Conservation (phyloP, 1,140 invertebrate genomes). For the Eurosta solidaginis region DNA sequence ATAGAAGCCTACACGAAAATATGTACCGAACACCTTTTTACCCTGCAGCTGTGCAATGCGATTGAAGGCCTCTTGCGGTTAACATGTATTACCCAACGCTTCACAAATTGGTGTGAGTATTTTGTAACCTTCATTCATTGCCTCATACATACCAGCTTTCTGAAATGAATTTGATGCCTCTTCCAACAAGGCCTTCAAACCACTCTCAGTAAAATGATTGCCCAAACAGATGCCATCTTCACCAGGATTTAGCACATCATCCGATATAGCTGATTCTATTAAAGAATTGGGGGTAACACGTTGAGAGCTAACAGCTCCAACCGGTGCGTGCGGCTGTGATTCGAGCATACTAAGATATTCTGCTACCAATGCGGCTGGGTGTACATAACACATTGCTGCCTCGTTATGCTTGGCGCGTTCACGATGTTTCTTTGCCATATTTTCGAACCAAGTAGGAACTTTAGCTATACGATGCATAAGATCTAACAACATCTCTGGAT, state of each 20-base stretch:
- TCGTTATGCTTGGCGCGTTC: conserved; percentile 90
- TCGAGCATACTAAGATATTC: conserved; percentile 91
- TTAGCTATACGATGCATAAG: too few species aligned
- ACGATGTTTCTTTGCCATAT: conserved; percentile 94
- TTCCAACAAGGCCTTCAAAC: conserved; percentile 81
- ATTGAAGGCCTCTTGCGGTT: conserved; percentile 81
- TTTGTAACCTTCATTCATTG: conserved; percentile 93
- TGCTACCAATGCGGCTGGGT: conserved; percentile 90
- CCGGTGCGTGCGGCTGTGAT: conserved; percentile 74
- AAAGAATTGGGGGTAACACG: conserved; percentile 88
- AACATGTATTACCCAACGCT: conserved; percentile 86
- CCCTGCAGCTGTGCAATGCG: conserved; percentile 84
- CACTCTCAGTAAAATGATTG: conserved; percentile 88
- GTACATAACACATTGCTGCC: conserved; percentile 94
- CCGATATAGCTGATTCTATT: conserved; percentile 93
- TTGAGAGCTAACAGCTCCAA: conserved; percentile 84
- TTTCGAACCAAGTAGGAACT: conserved; percentile 93
- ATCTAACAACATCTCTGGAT: too few species aligned
- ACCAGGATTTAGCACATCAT: conserved; percentile 79
- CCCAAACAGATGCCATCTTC: conserved; percentile 88
- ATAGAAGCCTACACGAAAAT: conserved; percentile 96
- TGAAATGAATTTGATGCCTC: conserved; percentile 89
- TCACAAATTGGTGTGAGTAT: conserved; percentile 91
- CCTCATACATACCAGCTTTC: conserved; percentile 93
- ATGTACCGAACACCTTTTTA: conserved; percentile 95